Base-by-base conservation (phyloP, 2,113 vertebrate genomes). In the Neotoma lepida region DNA sequence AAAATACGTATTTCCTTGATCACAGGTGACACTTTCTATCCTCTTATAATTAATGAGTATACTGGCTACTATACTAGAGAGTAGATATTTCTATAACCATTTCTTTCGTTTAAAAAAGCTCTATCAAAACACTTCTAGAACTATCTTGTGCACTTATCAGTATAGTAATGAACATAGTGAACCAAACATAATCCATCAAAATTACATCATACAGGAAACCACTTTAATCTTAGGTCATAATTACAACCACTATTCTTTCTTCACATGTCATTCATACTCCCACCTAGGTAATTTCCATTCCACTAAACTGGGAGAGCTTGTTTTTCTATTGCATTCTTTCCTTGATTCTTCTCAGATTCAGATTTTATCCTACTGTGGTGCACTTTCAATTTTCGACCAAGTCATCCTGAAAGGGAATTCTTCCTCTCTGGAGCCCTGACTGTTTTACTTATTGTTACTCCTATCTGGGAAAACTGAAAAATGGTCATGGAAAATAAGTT, bases 1-100 rank as follows among this genome's bases (percentile, higher is more conserved):
- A 86, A 91, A 82, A 85, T 84, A 92, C 81, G 92, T 49, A 58
- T 44, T 51, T 87, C 1, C 10, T 93, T 78, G 70, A 44, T 63
- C 89, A 93, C 6, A 91, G 2, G 26, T n/a, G n/a, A 18, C 44
- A 81, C 14, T 44, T 61, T 82, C 26, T 33, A 93, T 68, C 15
- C 33, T 15, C 54, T 89, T 91, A 73, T 84, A 89, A 41, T 7
- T 33, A 82, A 49, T 41, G 17, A 30, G 10, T 33, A 81, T 54
- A 24, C 18, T 54, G 15, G 46, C 6, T 77, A 89, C 6, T 54
- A 10, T 56, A 86, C 5, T 90, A 49, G 1, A 85, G 15, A 78
- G 2, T 74, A 4, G 13, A 49, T 39, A 30, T 1, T 30, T 46
- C 24, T 1, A 44, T 51, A 49, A 10, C 9, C 2, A 78, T n/a